Evolutionary conservation across 2,113 vertebrate species (phyloP), one percentile per base, ranked within the genome.

Genomic region (Meles meles): DNA sequence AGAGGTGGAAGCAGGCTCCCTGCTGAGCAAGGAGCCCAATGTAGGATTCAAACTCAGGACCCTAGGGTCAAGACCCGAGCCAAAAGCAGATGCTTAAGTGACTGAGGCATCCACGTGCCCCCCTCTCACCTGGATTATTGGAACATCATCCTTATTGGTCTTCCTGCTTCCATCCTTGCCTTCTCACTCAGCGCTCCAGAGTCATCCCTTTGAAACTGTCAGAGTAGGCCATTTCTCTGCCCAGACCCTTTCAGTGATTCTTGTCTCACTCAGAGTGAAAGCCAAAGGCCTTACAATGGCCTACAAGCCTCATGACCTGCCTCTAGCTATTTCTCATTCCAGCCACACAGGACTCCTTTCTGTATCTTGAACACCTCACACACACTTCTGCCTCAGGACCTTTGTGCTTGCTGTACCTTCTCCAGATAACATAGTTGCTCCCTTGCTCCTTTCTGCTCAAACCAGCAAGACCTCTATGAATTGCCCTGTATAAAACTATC

Each of bases 221-320:
- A n/a, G 5, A 85, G 39, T 25, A 57, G 15, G 25, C 61, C 25
- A 13, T 44, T 82, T 57, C 86, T 42, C 82, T 23, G 31, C 59
- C 34, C 10, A 87, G 39, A 7, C 52, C 59, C 18, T 69, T 93
- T 12, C 1, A 7, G n/a, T 1, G 42, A 20, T 39, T 89, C 55
- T 59, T 20, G 25, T 49, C 84, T 82, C 11, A 13, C 21, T 67
- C 89, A 87, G 59, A 77, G 61, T 34, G 59, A 94, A 72, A 44
- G 25, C 37, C 61, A 37, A 72, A 65, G 29, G 37, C 23, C n/a
- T 49, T 59, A n/a, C 39, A 3, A 4, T 42, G 61, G 63, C 21
- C 37, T 44, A 0, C 3, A 0, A 42, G 11, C 44, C 13, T 71
- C 1, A 0, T 6, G 18, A 37, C n/a, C 25, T 83, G 69, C 49